phyloP scores from a whole-genome alignment of 2,797 vertebrate genomes.

The Brotula barbata region DNA sequence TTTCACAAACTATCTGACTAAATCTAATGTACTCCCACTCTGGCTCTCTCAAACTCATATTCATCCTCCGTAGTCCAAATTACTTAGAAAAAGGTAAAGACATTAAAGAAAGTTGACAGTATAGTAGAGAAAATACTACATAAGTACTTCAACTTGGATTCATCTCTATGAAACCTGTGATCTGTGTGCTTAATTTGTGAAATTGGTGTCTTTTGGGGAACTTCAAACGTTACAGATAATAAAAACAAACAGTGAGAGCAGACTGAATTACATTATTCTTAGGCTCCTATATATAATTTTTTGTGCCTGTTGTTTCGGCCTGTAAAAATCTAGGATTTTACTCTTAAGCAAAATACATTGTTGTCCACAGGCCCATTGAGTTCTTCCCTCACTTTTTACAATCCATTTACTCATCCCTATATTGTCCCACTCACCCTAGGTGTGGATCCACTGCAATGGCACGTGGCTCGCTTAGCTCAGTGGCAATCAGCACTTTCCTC shows the following conservation, averaged over 20 bases:
- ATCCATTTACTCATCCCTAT: background rate
- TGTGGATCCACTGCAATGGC: constrained; percentile 94
- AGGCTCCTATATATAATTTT: constrained; percentile 7
- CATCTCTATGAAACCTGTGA: too few relatives aligned
- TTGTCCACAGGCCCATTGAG: too few relatives aligned
- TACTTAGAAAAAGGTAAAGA: constrained; percentile 20
- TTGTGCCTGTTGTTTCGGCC: too few relatives aligned
- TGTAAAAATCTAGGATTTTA: too few relatives aligned
- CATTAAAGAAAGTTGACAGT: constrained; percentile 7
- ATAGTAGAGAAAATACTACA: too few relatives aligned
- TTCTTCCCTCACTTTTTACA: background rate
- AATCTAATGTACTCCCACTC: constrained; percentile 7
- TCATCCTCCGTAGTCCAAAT: constrained; percentile 18
- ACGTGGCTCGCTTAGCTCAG: constrained; percentile 89
- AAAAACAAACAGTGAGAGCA: constrained; percentile 15
- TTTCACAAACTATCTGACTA: background rate
- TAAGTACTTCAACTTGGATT: too few relatives aligned
- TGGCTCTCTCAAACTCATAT: constrained; percentile 1
- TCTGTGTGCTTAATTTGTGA: too few relatives aligned
- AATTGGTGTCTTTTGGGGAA: constrained; percentile 36
- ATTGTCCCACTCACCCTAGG: constrained; percentile 82
- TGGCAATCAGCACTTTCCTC: constrained; percentile 89
- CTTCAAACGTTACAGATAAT: constrained; percentile 30
- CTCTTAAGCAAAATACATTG: too few relatives aligned
- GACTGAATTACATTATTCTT: constrained; percentile 19